Percentiles rank a stretch among this genome's conserved stretches.
Evolutionary conservation across 2,113 vertebrate genomes (phyloP).

Genomic region (Archilochus colubris): DNA sequence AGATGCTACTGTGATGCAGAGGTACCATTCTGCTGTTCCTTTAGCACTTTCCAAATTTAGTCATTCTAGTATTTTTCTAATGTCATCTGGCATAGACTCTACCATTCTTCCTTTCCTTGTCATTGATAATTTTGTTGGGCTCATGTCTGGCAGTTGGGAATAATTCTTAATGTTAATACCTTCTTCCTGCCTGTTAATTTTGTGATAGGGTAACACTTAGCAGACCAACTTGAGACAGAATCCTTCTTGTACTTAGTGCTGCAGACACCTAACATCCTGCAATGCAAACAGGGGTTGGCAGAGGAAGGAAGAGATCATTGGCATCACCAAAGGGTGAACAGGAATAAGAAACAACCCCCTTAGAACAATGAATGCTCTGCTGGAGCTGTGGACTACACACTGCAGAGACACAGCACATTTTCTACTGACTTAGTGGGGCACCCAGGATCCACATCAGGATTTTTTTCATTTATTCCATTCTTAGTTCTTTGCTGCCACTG

Average conservation of each 20-base stretch:
- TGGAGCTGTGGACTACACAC: background rate
- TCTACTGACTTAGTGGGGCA: background rate
- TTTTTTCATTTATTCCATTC: background rate
- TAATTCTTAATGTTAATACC: background rate
- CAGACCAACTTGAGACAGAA: background rate
- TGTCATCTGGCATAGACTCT: no score
- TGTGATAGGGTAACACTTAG: background rate
- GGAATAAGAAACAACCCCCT: background rate
- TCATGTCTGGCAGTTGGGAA: background rate
- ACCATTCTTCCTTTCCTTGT: no score
- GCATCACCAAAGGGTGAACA: background rate
- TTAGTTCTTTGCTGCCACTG: background rate
- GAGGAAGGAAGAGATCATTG: background rate
- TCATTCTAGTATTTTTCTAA: no score
- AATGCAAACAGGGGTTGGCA: background rate
- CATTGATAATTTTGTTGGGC: no score
- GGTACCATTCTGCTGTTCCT: background rate
- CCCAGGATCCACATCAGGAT: background rate
- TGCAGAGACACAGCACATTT: background rate
- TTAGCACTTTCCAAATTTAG: background rate
- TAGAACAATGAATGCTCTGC: background rate
- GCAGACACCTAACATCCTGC: background rate
- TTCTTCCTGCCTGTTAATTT: background rate
- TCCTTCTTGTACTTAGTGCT: background rate
- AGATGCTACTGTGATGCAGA: background rate